Evolutionary conservation across 2,888 invertebrate species (phyloP).

Genomic region (Clivina fossor): DNA sequence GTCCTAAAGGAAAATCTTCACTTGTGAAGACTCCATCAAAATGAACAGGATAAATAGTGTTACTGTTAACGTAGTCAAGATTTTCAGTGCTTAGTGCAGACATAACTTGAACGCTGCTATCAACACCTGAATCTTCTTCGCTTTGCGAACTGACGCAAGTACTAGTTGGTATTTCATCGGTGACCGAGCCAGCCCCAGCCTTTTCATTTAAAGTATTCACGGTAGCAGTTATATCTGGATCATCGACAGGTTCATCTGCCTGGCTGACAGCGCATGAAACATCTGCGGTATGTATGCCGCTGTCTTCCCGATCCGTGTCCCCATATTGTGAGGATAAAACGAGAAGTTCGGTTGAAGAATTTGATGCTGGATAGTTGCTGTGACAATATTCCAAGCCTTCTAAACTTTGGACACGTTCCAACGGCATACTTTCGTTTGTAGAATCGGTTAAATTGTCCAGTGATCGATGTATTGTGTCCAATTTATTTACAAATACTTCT

Average conservation of each 20-base stretch:
- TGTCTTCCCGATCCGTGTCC: constrained; percentile 74
- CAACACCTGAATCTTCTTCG: constrained; percentile 19
- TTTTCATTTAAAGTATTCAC: constrained; percentile 40
- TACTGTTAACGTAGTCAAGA: constrained; percentile 56
- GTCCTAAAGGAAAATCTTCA: constrained; percentile 58
- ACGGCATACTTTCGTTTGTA: constrained; percentile 18
- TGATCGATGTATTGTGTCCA: constrained; percentile 57
- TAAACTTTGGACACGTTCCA: constrained; percentile 64
- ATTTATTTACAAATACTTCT: constrained; percentile 53
- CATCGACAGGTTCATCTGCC: constrained; percentile 71
- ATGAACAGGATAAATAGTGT: constrained; percentile 45
- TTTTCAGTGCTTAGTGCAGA: constrained; percentile 2
- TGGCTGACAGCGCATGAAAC: constrained; percentile 74
- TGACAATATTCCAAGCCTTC: constrained; percentile 61
- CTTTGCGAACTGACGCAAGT: constrained; percentile 10
- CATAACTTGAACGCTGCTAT: neutral
- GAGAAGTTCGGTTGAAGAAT: constrained; percentile 62
- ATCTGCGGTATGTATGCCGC: constrained; percentile 77
- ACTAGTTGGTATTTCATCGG: constrained; percentile 7
- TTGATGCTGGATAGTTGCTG: constrained; percentile 58
- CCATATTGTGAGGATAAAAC: constrained; percentile 54
- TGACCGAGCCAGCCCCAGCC: constrained; percentile 1
- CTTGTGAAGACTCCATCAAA: constrained; percentile 18
- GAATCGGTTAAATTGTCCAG: constrained; percentile 56
- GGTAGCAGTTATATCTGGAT: constrained; percentile 46